Percentiles rank a stretch among this genome's conserved stretches.
phyloP scores from a whole-genome alignment of 2,113 vertebrate genomes.

The Varanus salvator region DNA sequence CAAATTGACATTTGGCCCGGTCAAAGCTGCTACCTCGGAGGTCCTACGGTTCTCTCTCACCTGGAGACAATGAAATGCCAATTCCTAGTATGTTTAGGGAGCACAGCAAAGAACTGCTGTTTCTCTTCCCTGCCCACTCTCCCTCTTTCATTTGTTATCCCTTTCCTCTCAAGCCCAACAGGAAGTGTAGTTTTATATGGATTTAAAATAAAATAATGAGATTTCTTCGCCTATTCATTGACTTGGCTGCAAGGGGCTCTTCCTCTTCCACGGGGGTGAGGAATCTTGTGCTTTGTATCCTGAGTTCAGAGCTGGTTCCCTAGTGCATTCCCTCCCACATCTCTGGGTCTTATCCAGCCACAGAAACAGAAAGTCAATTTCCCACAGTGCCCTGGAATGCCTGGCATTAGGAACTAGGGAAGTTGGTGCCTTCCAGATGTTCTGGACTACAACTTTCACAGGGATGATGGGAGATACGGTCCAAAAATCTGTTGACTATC shows the following conservation, averaged over 20 bases:
- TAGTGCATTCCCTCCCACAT: too few relatives aligned
- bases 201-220: constrained; percentile 45
- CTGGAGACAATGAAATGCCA: too few relatives aligned
- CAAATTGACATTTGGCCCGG: not conserved
- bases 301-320: not conserved
- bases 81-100: not conserved
- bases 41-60: not conserved
- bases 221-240: not conserved
- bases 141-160: not conserved
- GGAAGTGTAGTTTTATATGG: not conserved
- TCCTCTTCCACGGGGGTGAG: fast-evolving
- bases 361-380: not conserved
- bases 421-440: too few relatives aligned
- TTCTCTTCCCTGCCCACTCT: not conserved
- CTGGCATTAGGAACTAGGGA: too few relatives aligned
- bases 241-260: too few relatives aligned
- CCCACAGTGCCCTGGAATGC: not conserved
- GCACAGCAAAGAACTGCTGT: not conserved
- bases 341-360: not conserved
- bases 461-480: too few relatives aligned
- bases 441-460: too few relatives aligned
- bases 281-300: not conserved
- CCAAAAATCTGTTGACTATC: not conserved
- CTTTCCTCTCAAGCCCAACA: not conserved
- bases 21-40: constrained; percentile 19